These are phyloP conservation scores for Ondatra zibethicus DNA, from an alignment of 2,113 vertebrate species.

Conservation along the genomic window DNA sequence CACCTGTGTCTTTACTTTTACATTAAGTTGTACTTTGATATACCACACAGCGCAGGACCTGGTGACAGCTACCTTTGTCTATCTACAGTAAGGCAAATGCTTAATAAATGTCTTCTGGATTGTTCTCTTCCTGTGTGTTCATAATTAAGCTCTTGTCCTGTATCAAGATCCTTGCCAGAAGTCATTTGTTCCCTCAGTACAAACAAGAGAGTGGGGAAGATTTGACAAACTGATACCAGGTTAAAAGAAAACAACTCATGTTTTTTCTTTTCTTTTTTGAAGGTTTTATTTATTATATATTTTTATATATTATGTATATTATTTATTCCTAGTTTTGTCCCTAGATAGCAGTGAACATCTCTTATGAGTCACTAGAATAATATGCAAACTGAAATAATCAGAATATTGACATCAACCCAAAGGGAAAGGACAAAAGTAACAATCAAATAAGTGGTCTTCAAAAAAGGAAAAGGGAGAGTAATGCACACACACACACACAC, in stretches of 20 bases:
- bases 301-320: no score
- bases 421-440: background rate
- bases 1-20: background rate
- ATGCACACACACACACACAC: background rate
- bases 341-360: background rate
- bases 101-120: background rate
- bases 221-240: background rate
- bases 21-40: background rate
- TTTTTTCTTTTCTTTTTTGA: constrained; percentile 19
- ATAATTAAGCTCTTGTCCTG: background rate
- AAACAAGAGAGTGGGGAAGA: background rate
- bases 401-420: background rate
- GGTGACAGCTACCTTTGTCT: background rate
- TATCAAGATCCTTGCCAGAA: background rate
- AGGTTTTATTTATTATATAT: background rate
- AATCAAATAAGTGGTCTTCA: background rate
- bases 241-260: background rate
- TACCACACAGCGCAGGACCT: background rate
- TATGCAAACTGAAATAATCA: background rate
- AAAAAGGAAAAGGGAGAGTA: background rate
- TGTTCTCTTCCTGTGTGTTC: background rate
- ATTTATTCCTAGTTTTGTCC: background rate
- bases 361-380: background rate
- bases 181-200: background rate
- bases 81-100: background rate